These are phyloP conservation scores for Polypedilum vanderplanki DNA, from an alignment of 1,140 invertebrate species.

Conservation along the genomic window DNA sequence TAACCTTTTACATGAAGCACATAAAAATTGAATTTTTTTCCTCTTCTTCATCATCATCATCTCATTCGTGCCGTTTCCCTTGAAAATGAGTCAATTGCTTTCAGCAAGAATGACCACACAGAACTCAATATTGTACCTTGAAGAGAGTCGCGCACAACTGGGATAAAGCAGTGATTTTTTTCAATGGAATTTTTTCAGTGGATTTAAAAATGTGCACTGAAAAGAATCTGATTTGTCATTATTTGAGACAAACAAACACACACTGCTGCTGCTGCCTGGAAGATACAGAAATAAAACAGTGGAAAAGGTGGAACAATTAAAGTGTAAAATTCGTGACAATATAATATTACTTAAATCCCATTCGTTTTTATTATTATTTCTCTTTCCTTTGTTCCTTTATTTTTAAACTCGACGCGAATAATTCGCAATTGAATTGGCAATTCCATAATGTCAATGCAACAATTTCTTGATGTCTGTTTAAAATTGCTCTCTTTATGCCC, in stretches of 20 bases:
- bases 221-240: conserved; percentile 26
- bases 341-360: conserved; percentile 23
- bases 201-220: background rate
- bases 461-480: background rate
- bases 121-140: background rate
- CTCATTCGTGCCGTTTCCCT: no score
- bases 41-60: no score
- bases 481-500: conserved; percentile 10
- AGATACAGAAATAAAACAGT: background rate
- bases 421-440: background rate
- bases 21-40: no score
- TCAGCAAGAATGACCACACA: conserved; percentile 20
- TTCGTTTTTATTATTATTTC: background rate
- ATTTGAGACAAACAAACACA: conserved; percentile 24
- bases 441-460: background rate
- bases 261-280: conserved; percentile 21
- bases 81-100: background rate
- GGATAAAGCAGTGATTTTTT: no score
- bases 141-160: no score
- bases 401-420: background rate
- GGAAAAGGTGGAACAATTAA: conserved; percentile 25
- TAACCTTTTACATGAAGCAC: no score
- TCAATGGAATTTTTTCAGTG: conserved; percentile 5
- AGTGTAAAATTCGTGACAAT: conserved; percentile 29
- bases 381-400: background rate